Evolutionary conservation across 2,888 invertebrate species (phyloP), one percentile per base, ranked within the genome.

Genomic region (Magallana nippona): DNA sequence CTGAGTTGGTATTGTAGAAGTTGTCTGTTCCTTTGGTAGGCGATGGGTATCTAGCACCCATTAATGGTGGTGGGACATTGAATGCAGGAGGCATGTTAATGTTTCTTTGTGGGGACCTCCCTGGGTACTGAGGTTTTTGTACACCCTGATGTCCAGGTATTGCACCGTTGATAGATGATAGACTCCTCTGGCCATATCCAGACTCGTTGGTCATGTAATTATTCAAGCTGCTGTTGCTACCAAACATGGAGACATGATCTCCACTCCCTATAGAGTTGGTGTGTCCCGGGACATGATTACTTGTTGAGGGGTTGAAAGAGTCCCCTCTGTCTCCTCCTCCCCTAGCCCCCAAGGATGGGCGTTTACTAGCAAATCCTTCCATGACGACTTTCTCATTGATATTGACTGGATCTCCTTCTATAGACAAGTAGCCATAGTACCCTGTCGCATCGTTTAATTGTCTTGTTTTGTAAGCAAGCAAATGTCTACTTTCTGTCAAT

Each of bases 371-470:
- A 87, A 86, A 90, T 11, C 91, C 91, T 71, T 89, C 89, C 55
- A 89, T 87, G 17, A 91, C 82, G 83, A 91, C 88, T 62, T 88
- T 86, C 5, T 92, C 91, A 81, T 87, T 88, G 56, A 92, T 60
- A 82, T 87, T 88, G 44, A 92, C 55, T 78, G 87, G 87, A 17
- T 87, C 78, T 1, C 88, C 91, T 60, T 89, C 86, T 1, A 89
- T 83, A 81, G 83, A 90, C 10, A 92, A 22, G 11, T 90, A 86
- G 19, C 89, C 91, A 85, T 90, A 92, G 82, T 85, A 89, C 10
- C 92, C 92, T 27, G 88, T 87, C 32, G 88, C 88, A 83, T 92
- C 92, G 5, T 89, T 85, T 2, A 92, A 83, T 8, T 86, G 83
- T 15, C 87, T 84, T 8, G 88, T 89, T 44, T 87, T 88, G 8